Conservation (phyloP, 2,797 vertebrate species). For the Tolypeutes matacus region DNA sequence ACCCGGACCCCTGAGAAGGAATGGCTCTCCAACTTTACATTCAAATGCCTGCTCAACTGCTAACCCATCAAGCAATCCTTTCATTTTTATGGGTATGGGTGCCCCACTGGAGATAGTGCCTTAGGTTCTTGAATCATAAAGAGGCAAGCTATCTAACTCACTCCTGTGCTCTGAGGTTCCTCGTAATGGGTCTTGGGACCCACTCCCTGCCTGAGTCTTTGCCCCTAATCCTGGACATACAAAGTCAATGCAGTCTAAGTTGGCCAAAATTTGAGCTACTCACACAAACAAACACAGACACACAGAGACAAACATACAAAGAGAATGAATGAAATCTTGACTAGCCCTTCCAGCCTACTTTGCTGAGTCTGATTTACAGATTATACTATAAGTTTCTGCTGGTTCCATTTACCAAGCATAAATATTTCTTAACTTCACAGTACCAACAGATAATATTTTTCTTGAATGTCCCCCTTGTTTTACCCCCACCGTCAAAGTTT, state of each 20-base stretch:
- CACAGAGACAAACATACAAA: neutral
- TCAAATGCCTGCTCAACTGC: neutral
- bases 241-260: neutral
- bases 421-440: neutral
- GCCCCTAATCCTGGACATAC: neutral
- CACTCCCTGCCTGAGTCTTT: neutral
- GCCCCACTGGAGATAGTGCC: neutral
- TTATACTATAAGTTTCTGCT: neutral
- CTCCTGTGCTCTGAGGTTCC: neutral
- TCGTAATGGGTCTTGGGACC: too few relatives aligned
- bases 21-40: neutral
- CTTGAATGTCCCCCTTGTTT: neutral
- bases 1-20: neutral
- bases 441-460: neutral
- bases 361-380: neutral
- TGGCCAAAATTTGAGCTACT: neutral
- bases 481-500: neutral
- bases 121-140: neutral
- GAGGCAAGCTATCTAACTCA: rapidly evolving
- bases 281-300: neutral
- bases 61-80: neutral
- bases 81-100: neutral
- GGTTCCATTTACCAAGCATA: slow-evolving; percentile 22
- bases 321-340: neutral
- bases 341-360: neutral